phyloP scores from a whole-genome alignment of 2,113 vertebrate species.

The Coturnix japonica region DNA sequence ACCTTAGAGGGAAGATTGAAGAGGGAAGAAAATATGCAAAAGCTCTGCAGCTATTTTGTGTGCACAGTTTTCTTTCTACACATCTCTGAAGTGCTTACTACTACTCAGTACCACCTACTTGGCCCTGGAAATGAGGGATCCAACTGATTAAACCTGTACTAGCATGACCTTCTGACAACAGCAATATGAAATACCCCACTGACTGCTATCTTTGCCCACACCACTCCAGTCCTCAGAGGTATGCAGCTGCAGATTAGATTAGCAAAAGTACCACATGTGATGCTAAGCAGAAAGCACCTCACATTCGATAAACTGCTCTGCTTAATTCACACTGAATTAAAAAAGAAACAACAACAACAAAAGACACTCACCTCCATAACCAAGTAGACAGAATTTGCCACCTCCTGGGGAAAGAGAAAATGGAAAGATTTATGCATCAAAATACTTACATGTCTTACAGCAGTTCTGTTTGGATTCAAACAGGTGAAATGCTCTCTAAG shows the following conservation, averaged over 20 bases:
- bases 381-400: slow-evolving; percentile 94
- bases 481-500: not conserved
- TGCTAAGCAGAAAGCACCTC: not conserved
- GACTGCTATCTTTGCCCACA: not conserved
- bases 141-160: not conserved
- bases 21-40: not conserved
- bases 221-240: not conserved
- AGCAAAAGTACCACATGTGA: not conserved
- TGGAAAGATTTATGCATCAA: not conserved
- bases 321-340: not conserved
- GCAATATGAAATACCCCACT: not conserved
- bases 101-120: not conserved
- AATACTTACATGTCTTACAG: not conserved
- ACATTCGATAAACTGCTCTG: not conserved
- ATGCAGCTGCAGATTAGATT: not conserved
- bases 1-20: not conserved
- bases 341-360: not conserved
- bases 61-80: not conserved
- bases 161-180: not conserved
- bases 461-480: not conserved
- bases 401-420: slow-evolving; percentile 81
- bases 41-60: not conserved
- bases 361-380: slow-evolving; percentile 93
- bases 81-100: not conserved
- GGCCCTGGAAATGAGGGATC: not conserved